Evolutionary conservation across 2,113 vertebrate species (phyloP).

Genomic region (Notarius lentiginosus): DNA sequence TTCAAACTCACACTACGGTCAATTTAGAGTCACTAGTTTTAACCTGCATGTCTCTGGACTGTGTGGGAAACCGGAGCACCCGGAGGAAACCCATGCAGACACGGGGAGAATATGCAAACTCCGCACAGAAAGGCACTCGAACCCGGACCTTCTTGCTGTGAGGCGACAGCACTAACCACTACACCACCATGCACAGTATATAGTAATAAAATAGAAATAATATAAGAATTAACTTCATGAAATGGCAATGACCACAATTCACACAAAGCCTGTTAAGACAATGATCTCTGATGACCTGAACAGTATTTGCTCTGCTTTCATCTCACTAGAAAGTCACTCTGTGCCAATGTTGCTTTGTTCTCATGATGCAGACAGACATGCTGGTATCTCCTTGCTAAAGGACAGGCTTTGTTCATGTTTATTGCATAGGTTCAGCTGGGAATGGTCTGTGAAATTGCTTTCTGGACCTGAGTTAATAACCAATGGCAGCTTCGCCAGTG

Average conservation of each 20-base stretch:
- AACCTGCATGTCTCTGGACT: too few relatives aligned
- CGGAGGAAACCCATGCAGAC: too few relatives aligned
- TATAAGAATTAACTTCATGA: background rate
- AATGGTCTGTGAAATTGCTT: slow-evolving; percentile 34
- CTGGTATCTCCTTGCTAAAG: slow-evolving; percentile 3
- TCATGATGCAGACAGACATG: background rate
- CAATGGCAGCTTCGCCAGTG: background rate
- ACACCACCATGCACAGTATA: too few relatives aligned
- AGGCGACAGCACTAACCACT: too few relatives aligned
- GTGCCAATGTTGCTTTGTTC: slow-evolving; percentile 16
- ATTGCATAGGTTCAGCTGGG: slow-evolving; percentile 7
- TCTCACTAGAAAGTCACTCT: background rate
- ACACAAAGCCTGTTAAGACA: background rate
- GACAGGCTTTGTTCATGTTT: slow-evolving; percentile 21
- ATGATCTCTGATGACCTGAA: background rate
- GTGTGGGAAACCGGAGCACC: too few relatives aligned
- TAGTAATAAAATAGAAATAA: background rate
- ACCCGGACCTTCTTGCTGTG: too few relatives aligned
- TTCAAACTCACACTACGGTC: too few relatives aligned
- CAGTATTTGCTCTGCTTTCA: background rate
- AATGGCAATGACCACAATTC: background rate
- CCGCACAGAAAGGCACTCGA: too few relatives aligned
- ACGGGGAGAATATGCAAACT: too few relatives aligned
- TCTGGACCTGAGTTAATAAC: slow-evolving; percentile 15
- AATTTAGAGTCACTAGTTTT: too few relatives aligned